Conservation (phyloP, 2,797 vertebrate genomes). For the Hemibagrus guttatus region DNA sequence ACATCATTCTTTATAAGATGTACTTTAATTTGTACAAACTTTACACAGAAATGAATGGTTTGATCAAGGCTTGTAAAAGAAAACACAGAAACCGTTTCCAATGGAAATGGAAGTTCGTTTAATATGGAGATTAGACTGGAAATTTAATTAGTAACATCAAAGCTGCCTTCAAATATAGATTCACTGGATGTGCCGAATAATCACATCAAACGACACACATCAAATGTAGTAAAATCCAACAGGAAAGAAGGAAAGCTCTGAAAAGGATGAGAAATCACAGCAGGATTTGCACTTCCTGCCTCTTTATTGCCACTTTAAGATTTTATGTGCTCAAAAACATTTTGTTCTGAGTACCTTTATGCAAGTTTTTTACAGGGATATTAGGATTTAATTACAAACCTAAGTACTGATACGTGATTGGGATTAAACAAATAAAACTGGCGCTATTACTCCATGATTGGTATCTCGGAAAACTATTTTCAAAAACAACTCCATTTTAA, state of each 20-base stretch:
- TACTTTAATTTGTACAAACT: conserved; percentile 25
- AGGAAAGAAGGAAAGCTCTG: conserved; percentile 3
- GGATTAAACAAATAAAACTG: neutral
- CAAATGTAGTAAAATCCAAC: conserved; percentile 54
- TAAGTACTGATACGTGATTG: no score
- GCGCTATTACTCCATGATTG: neutral
- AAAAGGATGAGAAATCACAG: neutral
- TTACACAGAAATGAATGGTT: conserved; percentile 11
- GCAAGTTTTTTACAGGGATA: neutral
- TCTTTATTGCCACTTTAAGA: no score
- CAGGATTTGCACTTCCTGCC: neutral
- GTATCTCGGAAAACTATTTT: neutral
- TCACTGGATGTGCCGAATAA: conserved; percentile 49
- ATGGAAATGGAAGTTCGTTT: conserved; percentile 42
- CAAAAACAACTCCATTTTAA: neutral
- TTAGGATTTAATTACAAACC: neutral
- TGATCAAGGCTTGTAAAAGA: conserved; percentile 31
- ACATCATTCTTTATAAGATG: neutral
- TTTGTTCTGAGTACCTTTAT: no score
- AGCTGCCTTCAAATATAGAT: conserved; percentile 62
- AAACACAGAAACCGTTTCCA: conserved; percentile 3
- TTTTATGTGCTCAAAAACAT: neutral
- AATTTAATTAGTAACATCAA: conserved; percentile 64
- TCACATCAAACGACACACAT: conserved; percentile 57
- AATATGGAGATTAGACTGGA: conserved; percentile 55